A percentile compares a stretch with the other conserved stretches of the same genome.
phyloP scores from a whole-genome alignment of 2,888 invertebrate genomes.

The Tupiocoris notatus region DNA sequence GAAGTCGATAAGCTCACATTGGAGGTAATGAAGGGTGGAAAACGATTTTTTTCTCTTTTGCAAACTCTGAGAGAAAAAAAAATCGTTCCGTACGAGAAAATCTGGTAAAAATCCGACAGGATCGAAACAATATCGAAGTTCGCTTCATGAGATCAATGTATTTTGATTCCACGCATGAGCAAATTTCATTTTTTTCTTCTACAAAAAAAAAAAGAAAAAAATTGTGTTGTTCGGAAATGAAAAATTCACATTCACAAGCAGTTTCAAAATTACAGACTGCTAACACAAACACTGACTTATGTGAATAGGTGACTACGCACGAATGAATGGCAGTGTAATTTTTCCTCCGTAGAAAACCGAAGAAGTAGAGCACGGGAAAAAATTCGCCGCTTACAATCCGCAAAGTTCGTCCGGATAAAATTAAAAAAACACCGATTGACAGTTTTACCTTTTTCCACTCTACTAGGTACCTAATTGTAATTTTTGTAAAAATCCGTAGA shows the following conservation, averaged over 20 bases:
- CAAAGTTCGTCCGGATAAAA: not conserved
- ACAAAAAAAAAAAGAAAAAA: not conserved
- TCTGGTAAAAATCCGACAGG: not conserved
- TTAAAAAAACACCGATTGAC: constrained; percentile 11
- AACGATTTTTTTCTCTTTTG: not conserved
- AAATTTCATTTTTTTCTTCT: not conserved
- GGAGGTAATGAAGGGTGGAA: not conserved
- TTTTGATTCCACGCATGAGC: constrained; percentile 38
- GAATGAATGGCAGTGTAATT: constrained; percentile 25
- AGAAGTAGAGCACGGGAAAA: not conserved
- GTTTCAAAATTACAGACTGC: not conserved
- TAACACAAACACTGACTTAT: not conserved
- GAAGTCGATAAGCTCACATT: not conserved
- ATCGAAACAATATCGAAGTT: constrained; percentile 3
- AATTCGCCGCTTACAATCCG: not conserved
- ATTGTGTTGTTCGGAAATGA: not conserved
- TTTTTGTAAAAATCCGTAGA: constrained; percentile 30
- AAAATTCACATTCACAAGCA: constrained; percentile 2
- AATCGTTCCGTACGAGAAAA: not conserved
- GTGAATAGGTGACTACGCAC: not conserved
- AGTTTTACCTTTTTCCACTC: constrained; percentile 6
- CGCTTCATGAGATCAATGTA: constrained; percentile 26
- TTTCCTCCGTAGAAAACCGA: not conserved
- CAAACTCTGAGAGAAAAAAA: not conserved
- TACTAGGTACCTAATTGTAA: too few relatives aligned